phyloP scores from a whole-genome alignment of 1,140 invertebrate species.

The Drosophila paulistorum region DNA sequence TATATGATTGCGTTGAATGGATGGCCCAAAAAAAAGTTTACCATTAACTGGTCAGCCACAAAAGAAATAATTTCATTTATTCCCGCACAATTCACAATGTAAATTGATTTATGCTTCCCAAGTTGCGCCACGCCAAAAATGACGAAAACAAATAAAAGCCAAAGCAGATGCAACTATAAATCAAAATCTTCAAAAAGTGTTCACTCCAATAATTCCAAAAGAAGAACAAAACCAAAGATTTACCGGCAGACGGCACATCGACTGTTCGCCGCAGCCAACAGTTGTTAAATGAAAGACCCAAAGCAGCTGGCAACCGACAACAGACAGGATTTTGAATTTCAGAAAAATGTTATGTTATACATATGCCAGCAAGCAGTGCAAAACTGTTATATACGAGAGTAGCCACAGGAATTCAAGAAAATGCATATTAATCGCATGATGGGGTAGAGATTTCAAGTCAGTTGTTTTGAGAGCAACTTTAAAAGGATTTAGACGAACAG shows the following conservation, averaged over 20 bases:
- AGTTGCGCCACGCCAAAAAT: background rate
- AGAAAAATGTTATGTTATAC: constrained; percentile 25
- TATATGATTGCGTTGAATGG: background rate
- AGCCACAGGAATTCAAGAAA: background rate
- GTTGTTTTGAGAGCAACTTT: too few relatives aligned
- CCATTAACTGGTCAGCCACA: constrained; percentile 15
- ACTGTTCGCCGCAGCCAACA: constrained; percentile 60
- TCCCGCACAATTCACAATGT: constrained; percentile 6
- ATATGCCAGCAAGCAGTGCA: constrained; percentile 5
- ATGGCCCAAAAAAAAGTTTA: too few relatives aligned
- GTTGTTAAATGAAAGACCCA: constrained; percentile 55
- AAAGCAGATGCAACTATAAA: background rate
- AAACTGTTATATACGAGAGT: constrained; percentile 35
- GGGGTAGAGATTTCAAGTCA: too few relatives aligned
- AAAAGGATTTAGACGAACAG: too few relatives aligned
- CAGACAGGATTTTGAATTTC: background rate
- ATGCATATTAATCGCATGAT: too few relatives aligned
- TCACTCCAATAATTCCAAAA: background rate
- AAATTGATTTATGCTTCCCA: constrained; percentile 15
- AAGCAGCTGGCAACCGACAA: constrained; percentile 27
- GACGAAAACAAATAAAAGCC: background rate
- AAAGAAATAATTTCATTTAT: background rate
- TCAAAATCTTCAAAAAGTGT: constrained; percentile 1
- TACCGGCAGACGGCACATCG: constrained; percentile 12
- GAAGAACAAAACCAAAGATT: background rate